These are phyloP conservation scores for Montipora capricornis DNA, from an alignment of 64 coral and sea anemone genomes.

Conservation along the genomic window DNA sequence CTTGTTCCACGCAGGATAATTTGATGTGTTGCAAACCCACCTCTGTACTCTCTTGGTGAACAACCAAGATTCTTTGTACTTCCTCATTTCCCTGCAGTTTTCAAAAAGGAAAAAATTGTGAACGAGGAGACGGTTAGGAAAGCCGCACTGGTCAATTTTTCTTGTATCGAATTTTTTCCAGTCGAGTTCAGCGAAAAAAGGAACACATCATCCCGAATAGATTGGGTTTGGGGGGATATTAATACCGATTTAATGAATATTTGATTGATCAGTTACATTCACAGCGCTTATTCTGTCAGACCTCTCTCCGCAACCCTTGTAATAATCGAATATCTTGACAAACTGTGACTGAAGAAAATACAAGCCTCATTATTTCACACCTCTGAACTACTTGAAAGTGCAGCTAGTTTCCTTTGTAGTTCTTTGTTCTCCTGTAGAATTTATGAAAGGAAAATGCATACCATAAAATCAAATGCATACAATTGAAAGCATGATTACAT, in stretches of 20 bases:
- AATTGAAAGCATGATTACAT: no score
- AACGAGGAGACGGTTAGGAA: no score
- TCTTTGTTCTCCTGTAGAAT: slow-evolving; percentile 11
- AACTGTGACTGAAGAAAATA: not conserved
- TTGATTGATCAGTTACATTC: no score
- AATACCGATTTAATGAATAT: no score
- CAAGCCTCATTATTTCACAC: not conserved
- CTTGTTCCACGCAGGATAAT: no score
- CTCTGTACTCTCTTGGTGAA: not conserved
- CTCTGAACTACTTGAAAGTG: not conserved
- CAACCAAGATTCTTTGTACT: slow-evolving; percentile 16
- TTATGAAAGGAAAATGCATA: not conserved
- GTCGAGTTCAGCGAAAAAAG: no score
- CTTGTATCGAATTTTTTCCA: no score
- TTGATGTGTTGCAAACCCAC: not conserved
- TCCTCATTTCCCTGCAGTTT: slow-evolving; percentile 10
- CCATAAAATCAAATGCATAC: no score
- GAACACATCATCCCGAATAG: no score
- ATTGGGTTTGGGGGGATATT: no score
- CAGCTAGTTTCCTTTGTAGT: slow-evolving; percentile 39
- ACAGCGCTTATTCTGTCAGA: no score
- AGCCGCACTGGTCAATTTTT: no score
- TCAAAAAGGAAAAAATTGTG: not conserved
- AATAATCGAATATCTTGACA: not conserved
- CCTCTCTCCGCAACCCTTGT: not conserved